Evolutionary conservation across 1,140 invertebrate genomes (phyloP).

Genomic region (Macrostomum lignano): DNA sequence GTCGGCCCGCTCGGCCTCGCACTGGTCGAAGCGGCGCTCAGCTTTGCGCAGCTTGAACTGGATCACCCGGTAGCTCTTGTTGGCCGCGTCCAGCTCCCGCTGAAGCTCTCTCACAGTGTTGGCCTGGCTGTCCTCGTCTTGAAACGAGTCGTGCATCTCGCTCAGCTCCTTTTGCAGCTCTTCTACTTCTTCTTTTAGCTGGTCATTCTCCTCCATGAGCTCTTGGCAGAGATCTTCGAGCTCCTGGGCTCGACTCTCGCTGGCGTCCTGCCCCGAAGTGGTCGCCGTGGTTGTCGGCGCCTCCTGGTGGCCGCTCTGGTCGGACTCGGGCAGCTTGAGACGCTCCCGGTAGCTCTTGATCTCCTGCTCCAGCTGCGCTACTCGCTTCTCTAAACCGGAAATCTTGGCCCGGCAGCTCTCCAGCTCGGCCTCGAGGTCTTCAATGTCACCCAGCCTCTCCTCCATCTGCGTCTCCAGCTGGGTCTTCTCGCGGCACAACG

Average conservation of each 20-base stretch:
- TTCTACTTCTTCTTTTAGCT: slow-evolving; percentile 64
- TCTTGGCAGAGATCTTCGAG: slow-evolving; percentile 55
- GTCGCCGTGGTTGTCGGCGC: slow-evolving; percentile 4
- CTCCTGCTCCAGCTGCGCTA: slow-evolving; percentile 13
- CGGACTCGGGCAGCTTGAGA: slow-evolving; percentile 4
- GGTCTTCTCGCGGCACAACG: slow-evolving; percentile 6
- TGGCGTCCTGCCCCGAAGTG: slow-evolving; percentile 9
- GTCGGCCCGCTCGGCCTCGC: slow-evolving; percentile 47
- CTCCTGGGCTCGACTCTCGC: slow-evolving; percentile 36
- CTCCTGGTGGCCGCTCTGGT: slow-evolving; percentile 7
- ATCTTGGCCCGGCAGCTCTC: slow-evolving; percentile 2
- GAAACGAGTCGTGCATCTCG: slow-evolving; percentile 84
- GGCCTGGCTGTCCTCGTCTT: slow-evolving; percentile 49
- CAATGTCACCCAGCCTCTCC: slow-evolving; percentile 5
- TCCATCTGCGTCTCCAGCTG: slow-evolving; percentile 6
- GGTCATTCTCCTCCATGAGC: slow-evolving; percentile 78
- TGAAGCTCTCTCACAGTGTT: slow-evolving; percentile 61
- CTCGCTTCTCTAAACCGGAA: slow-evolving; percentile 10
- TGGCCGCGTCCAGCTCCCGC: slow-evolving; percentile 28
- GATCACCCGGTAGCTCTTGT: slow-evolving; percentile 85
- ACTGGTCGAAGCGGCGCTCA: slow-evolving; percentile 56
- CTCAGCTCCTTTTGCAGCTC: slow-evolving; percentile 83
- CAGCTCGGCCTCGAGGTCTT: slow-evolving; percentile 1
- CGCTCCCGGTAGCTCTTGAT: slow-evolving; percentile 12
- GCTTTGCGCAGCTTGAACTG: slow-evolving; percentile 90